Percentiles rank a stretch among this genome's conserved stretches.
Evolutionary conservation across 2,113 vertebrate genomes (phyloP).

Genomic region (Ptilonorhynchus violaceus): DNA sequence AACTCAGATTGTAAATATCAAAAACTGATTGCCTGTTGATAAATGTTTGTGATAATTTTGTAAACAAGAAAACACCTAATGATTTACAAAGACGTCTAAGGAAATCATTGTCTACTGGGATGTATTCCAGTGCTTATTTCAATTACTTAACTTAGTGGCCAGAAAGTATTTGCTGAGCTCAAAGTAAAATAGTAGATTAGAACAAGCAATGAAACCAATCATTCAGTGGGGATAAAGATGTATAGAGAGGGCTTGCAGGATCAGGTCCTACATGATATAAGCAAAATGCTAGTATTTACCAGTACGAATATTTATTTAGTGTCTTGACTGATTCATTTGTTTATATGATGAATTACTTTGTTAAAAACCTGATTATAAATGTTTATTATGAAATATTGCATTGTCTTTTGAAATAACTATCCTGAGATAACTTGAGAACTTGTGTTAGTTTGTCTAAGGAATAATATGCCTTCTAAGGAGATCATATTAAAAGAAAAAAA

Average conservation of each 20-base stretch:
- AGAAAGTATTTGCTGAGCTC: conserved; percentile 28
- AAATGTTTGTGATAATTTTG: neutral
- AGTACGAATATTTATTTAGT: conserved; percentile 67
- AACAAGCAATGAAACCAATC: neutral
- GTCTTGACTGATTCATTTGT: conserved; percentile 68
- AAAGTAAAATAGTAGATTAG: conserved; percentile 10
- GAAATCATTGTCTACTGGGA: neutral
- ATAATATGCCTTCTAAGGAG: conserved; percentile 24
- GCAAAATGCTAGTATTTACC: conserved; percentile 51
- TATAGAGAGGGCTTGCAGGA: conserved; percentile 64
- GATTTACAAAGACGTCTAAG: neutral
- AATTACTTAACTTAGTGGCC: neutral
- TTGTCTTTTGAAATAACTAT: conserved; percentile 66
- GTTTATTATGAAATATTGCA: conserved; percentile 61
- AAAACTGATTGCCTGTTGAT: neutral
- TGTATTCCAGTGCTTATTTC: neutral
- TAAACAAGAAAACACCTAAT: neutral
- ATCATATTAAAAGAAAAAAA: conserved; percentile 15
- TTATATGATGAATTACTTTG: conserved; percentile 68
- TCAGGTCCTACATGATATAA: conserved; percentile 56
- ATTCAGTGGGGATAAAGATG: conserved; percentile 46
- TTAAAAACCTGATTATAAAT: conserved; percentile 56
- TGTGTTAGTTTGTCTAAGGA: conserved; percentile 44
- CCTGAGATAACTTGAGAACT: conserved; percentile 61
- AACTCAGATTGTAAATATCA: neutral